These are phyloP conservation scores for Holacanthus passer DNA, from an alignment of 2,113 vertebrate genomes.

Conservation along the genomic window DNA sequence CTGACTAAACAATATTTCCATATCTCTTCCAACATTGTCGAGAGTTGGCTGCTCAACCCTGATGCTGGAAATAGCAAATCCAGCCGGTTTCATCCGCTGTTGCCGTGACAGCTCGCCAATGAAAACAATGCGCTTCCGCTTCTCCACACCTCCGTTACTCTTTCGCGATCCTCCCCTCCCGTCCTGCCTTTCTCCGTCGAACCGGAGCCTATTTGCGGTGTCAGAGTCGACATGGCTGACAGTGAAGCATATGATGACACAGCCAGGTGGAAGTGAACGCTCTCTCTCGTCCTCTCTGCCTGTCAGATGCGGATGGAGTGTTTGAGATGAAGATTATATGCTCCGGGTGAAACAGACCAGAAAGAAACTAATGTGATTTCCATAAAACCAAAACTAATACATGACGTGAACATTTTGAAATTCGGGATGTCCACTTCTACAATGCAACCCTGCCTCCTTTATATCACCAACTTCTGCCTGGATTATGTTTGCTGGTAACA, in stretches of 20 bases:
- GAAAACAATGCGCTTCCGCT: constrained; percentile 52
- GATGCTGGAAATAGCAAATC: constrained; percentile 47
- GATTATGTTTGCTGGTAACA: not conserved
- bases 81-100: constrained; percentile 25
- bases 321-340: constrained; percentile 38
- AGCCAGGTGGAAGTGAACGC: constrained; percentile 55
- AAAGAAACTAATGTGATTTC: not conserved
- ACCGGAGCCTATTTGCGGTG: constrained; percentile 32
- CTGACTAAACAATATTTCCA: constrained; percentile 24
- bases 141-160: constrained; percentile 30
- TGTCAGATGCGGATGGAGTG: constrained; percentile 22
- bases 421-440: not conserved
- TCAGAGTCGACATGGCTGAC: constrained; percentile 59
- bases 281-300: constrained; percentile 9
- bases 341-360: not conserved
- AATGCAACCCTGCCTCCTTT: not conserved
- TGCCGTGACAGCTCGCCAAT: constrained; percentile 55
- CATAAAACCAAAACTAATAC: not conserved
- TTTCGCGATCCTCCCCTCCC: not conserved
- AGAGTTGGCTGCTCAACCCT: constrained; percentile 8
- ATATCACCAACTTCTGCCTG: not conserved
- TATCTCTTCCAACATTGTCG: not conserved
- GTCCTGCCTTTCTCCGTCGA: constrained; percentile 30
- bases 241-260: constrained; percentile 56
- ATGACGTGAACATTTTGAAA: not conserved